Evolutionary conservation across 2,113 vertebrate species (phyloP), one percentile per base, ranked within the genome.

Genomic region (Poecile atricapillus): DNA sequence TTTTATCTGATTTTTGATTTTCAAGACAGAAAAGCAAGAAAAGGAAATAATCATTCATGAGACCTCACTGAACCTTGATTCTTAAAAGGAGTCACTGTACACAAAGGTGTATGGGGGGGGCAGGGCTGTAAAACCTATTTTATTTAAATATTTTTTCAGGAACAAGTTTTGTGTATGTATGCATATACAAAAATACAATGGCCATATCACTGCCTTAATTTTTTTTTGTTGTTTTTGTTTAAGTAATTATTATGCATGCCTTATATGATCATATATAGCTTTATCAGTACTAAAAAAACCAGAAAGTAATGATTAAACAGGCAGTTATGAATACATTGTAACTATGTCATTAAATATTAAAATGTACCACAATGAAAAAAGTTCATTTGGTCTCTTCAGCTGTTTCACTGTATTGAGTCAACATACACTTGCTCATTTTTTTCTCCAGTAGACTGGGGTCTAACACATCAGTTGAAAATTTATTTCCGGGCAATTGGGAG

Each of bases 1-100:
- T 90, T 71, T 25, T 49, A 89, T 9, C 20, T 64, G 25, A n/a
- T 71, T 83, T 93, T 81, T 83, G 4, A 44, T 75, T 92, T 89
- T 24, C 15, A 59, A 79, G 81, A 64, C 9, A 43, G 43, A 43
- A 23, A 70, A 67, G 21, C 2, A 62, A 74, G 58, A 60, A 28
- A 87, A 77, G 5, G 63, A 96, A 77, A 65, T 20, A 30, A 14
- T 46, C 4, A 27, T 65, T 83, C 63, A 6, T 55, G 49, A 73
- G 23, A 58, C 4, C 13, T 74, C 31, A 43, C 19, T 60, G 35
- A 89, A 80, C 60, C 28, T 35, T 77, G 11, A 69, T 50, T 91
- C 33, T 16, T 77, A 21, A 82, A 91, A 58, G 3, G 4, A 31
- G 12, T 68, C 7, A 68, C 14, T 23, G 33, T 88, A 75, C 27